phyloP scores from a whole-genome alignment of 2,797 vertebrate species.

The Anisognathus igniventris region DNA sequence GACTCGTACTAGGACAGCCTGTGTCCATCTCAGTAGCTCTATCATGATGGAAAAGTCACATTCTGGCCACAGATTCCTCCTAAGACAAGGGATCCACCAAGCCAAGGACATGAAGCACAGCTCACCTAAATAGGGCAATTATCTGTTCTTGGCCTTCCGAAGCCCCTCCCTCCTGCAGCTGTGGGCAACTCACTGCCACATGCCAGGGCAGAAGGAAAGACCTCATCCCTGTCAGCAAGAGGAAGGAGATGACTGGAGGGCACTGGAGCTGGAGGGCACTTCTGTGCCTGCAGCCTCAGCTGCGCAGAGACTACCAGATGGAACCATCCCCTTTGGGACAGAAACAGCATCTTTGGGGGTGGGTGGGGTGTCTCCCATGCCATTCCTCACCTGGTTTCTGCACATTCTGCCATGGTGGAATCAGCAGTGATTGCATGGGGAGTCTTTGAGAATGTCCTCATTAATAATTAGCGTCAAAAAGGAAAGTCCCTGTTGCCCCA shows the following conservation, averaged over 20 bases:
- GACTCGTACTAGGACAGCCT: background rate
- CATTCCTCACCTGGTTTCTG: background rate
- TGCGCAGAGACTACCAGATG: background rate
- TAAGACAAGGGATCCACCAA: background rate
- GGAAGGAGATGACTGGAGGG: background rate
- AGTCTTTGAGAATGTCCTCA: background rate
- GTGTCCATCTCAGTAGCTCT: background rate
- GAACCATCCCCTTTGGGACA: fast-evolving
- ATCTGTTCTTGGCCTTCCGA: background rate
- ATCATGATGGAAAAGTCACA: background rate
- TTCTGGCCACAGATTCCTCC: background rate
- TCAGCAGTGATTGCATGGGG: background rate
- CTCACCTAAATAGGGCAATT: background rate
- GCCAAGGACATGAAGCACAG: background rate
- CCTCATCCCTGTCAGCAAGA: background rate
- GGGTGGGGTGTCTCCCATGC: background rate
- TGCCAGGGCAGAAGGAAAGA: background rate
- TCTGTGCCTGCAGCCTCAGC: background rate
- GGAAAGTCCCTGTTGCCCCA: background rate
- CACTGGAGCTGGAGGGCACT: background rate
- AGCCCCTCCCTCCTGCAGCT: background rate
- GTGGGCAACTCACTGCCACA: background rate
- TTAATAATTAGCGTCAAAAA: background rate
- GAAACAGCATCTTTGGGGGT: background rate
- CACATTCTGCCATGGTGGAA: background rate